Evolutionary conservation across 2,797 vertebrate species (phyloP).

Genomic region (Sebastes iracundus): DNA sequence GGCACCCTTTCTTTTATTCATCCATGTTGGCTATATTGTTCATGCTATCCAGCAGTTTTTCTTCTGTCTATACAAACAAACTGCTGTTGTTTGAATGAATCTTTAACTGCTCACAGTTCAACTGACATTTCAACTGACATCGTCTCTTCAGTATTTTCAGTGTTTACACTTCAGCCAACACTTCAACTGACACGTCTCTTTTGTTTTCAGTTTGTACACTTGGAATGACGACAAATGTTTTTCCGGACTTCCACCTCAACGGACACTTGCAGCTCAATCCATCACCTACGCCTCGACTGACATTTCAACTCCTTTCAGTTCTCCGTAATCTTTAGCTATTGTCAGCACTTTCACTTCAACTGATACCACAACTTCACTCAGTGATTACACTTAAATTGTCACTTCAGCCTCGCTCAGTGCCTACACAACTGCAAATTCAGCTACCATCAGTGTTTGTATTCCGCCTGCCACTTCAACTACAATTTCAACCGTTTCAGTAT

Average conservation of each 20-base stretch:
- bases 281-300: not conserved
- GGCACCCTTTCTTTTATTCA: not conserved
- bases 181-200: not conserved
- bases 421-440: too few species aligned
- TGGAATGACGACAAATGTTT: not conserved
- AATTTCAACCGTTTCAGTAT: too few species aligned
- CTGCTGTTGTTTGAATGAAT: not conserved
- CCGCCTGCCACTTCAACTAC: too few species aligned
- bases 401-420: not conserved
- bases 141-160: not conserved
- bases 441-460: too few species aligned
- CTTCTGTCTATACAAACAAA: not conserved
- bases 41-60: not conserved
- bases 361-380: not conserved
- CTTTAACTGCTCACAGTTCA: not conserved
- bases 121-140: not conserved
- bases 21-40: not conserved
- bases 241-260: not conserved
- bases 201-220: not conserved
- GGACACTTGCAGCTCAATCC: not conserved
- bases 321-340: not conserved
- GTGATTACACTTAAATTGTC: not conserved
- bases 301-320: not conserved
- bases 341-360: not conserved
- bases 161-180: not conserved